These are phyloP conservation scores for Chiloscyllium punctatum DNA, from an alignment of 2,797 vertebrate species.

Conservation along the genomic window DNA sequence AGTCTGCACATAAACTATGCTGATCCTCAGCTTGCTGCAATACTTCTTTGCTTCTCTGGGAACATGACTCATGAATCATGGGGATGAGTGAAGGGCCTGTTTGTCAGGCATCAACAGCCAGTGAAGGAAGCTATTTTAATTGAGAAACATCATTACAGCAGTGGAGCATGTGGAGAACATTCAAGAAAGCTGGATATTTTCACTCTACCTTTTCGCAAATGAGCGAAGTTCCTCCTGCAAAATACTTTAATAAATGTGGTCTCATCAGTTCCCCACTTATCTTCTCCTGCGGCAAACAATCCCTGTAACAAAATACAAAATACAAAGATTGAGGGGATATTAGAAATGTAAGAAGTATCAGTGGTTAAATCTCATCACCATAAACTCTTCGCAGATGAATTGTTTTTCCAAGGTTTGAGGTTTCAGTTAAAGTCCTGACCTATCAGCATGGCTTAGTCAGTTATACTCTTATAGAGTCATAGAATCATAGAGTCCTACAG, in stretches of 20 bases:
- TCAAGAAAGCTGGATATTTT: background rate
- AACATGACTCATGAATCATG: background rate
- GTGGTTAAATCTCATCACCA: background rate
- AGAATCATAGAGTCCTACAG: too few relatives aligned
- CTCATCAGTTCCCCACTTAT: conserved; percentile 34
- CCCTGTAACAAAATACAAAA: conserved; percentile 24
- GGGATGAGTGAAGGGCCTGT: background rate
- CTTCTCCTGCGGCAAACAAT: conserved; percentile 20
- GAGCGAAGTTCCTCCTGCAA: conserved; percentile 21
- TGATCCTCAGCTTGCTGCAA: background rate
- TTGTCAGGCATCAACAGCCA: background rate
- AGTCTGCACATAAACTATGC: background rate
- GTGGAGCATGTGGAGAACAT: background rate
- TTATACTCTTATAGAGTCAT: background rate
- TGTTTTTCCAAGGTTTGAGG: background rate
- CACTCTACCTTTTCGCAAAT: conserved; percentile 15
- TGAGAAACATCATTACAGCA: background rate
- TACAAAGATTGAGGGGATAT: background rate
- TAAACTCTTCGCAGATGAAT: background rate
- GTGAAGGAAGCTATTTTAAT: background rate
- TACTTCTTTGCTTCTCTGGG: background rate
- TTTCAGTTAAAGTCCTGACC: background rate
- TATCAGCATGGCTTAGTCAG: background rate
- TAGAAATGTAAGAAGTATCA: background rate
- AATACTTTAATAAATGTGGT: conserved; percentile 24